These are phyloP conservation scores for Phylloscopus trochilus DNA, from an alignment of 2,113 vertebrate genomes.

Conservation along the genomic window DNA sequence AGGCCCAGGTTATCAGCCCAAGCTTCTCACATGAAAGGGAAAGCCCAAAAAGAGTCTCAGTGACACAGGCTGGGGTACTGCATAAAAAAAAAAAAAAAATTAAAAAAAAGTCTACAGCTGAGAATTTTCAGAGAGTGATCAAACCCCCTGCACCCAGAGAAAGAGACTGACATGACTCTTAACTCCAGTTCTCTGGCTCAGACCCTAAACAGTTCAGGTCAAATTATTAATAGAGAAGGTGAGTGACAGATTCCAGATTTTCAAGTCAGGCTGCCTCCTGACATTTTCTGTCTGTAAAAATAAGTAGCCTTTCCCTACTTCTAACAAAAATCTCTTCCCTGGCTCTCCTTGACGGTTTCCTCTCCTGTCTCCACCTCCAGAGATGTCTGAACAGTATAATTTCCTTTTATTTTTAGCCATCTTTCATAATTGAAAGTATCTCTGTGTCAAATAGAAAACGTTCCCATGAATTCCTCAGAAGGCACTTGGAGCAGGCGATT, in stretches of 20 bases:
- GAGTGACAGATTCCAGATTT: background rate
- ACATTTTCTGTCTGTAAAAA: slow-evolving; percentile 10
- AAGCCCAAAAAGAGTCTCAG: background rate
- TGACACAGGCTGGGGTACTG: background rate
- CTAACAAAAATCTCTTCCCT: slow-evolving; percentile 30
- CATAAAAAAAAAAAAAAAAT: background rate
- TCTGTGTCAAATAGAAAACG: slow-evolving; percentile 27
- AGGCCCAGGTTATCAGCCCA: background rate
- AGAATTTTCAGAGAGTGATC: background rate
- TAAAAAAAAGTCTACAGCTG: background rate
- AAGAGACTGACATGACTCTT: background rate
- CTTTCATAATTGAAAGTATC: slow-evolving; percentile 49
- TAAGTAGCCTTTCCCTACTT: slow-evolving; percentile 43
- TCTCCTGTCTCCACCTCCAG: slow-evolving; percentile 50
- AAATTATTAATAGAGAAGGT: background rate
- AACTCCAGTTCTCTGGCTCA: background rate
- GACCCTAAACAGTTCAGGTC: background rate
- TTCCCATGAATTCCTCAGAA: slow-evolving; percentile 46
- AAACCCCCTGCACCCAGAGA: background rate
- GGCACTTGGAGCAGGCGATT: slow-evolving; percentile 34
- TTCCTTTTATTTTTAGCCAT: slow-evolving; percentile 63
- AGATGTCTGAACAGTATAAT: slow-evolving; percentile 60
- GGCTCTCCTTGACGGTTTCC: background rate
- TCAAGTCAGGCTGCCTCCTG: slow-evolving; percentile 10
- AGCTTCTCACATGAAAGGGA: background rate